Evolutionary conservation across 2,888 invertebrate species (phyloP).

Genomic region (Lissocephala sabroskyi): DNA sequence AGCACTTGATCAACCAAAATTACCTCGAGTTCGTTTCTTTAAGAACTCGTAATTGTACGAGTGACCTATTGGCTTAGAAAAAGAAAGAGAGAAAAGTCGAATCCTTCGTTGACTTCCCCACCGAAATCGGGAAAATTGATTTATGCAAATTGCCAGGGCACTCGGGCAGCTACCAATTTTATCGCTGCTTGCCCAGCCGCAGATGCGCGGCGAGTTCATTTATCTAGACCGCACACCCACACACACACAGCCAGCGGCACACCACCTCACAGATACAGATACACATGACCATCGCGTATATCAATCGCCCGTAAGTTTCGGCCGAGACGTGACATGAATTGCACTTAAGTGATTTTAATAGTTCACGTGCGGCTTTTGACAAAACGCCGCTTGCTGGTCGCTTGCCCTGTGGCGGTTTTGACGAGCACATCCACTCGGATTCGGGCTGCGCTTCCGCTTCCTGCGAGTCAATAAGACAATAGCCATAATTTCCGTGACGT

Average conservation of each 20-base stretch:
- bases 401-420: not conserved
- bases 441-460: constrained; percentile 36
- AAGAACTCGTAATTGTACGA: too few species aligned
- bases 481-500: constrained; percentile 42
- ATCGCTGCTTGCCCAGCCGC: constrained; percentile 26
- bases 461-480: constrained; percentile 41
- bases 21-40: too few species aligned
- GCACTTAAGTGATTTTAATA: constrained; percentile 69
- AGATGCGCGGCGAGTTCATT: constrained; percentile 34
- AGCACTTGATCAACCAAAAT: too few species aligned
- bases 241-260: constrained; percentile 26
- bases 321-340: constrained; percentile 67
- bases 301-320: constrained; percentile 55
- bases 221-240: constrained; percentile 20
- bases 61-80: too few species aligned
- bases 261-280: too few species aligned
- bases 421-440: constrained; percentile 4
- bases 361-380: constrained; percentile 69
- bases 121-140: constrained; percentile 12
- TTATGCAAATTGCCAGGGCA: constrained; percentile 40
- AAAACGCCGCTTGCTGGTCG: constrained; percentile 28
- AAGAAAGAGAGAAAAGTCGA: too few species aligned
- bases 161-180: constrained; percentile 16
- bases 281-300: too few species aligned
- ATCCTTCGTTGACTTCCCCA: too few species aligned